phyloP scores from a whole-genome alignment of 1,140 invertebrate genomes.

The Listronotus bonariensis region DNA sequence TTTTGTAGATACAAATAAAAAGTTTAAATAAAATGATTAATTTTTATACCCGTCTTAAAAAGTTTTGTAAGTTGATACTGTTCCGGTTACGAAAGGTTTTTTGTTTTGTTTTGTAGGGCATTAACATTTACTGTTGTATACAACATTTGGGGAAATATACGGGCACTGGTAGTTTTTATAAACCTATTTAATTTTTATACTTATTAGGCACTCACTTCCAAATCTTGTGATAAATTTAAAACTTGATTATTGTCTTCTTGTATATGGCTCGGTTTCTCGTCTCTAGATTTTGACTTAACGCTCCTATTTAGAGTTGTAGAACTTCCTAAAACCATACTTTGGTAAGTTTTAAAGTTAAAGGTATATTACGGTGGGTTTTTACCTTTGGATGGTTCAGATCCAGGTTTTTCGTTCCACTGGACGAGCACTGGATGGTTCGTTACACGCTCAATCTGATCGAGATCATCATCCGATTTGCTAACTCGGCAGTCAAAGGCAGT shows the following conservation, averaged over 20 bases:
- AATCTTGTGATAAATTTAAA: slow-evolving; percentile 39
- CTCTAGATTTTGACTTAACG: slow-evolving; percentile 21
- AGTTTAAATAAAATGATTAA: too few species aligned
- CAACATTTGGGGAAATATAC: too few species aligned
- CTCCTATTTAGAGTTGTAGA: slow-evolving; percentile 15
- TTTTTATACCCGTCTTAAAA: too few species aligned
- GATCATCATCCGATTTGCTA: slow-evolving; percentile 78
- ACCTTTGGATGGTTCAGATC: slow-evolving; percentile 15
- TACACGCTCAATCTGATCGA: slow-evolving; percentile 79
- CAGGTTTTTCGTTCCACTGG: slow-evolving; percentile 50
- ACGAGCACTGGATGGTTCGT: slow-evolving; percentile 78
- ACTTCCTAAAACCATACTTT: slow-evolving; percentile 1
- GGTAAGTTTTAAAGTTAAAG: neutral
- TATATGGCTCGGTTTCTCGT: slow-evolving; percentile 38
- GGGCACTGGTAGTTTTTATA: too few species aligned
- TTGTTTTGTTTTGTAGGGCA: too few species aligned
- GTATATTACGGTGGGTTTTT: too few species aligned
- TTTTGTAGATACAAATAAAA: too few species aligned
- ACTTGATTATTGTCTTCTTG: slow-evolving; percentile 36
- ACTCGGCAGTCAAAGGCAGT: slow-evolving; percentile 88
- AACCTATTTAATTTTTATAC: too few species aligned
- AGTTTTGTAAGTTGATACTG: too few species aligned
- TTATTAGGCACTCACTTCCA: slow-evolving; percentile 33
- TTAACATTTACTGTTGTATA: too few species aligned
- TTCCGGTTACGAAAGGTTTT: too few species aligned